A percentile compares a stretch with the other conserved stretches of the same genome.
These are phyloP conservation scores for Pristionchus fissidentatus DNA, from an alignment of 2,888 invertebrate species.

Conservation along the genomic window DNA sequence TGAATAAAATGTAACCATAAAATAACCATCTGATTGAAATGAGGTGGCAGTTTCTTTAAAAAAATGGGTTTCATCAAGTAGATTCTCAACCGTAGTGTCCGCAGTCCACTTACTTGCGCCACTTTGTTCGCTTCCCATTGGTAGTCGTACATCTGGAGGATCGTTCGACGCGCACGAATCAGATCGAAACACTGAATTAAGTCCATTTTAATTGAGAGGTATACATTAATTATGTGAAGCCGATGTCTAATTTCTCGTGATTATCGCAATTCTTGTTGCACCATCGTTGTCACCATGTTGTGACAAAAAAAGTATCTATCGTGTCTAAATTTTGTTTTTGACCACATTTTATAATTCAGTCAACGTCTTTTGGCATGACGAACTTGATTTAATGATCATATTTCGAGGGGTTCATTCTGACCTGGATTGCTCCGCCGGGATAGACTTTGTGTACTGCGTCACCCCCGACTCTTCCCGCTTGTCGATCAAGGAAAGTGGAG, in stretches of 20 bases:
- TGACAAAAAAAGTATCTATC: no score
- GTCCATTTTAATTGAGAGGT: not conserved
- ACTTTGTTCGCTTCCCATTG: not conserved
- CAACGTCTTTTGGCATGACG: no score
- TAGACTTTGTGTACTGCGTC: constrained; percentile 48
- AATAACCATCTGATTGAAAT: no score
- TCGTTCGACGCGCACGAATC: not conserved
- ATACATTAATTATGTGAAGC: not conserved
- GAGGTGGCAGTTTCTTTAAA: no score
- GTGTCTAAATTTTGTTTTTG: no score
- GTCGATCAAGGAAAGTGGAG: constrained; percentile 22
- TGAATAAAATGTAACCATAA: no score
- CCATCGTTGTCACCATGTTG: no score
- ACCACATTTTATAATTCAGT: no score
- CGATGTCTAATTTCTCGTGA: not conserved
- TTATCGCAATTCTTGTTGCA: no score
- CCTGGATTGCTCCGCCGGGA: constrained; percentile 44
- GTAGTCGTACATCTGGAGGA: constrained; percentile 22
- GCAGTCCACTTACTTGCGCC: not conserved
- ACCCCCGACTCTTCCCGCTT: not conserved
- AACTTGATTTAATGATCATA: not conserved
- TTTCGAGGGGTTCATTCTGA: not conserved
- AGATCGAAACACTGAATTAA: constrained; percentile 16
- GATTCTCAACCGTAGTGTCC: no score
- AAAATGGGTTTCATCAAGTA: not conserved